Base-by-base conservation (phyloP, 1,140 invertebrate genomes). In the Adelges cooleyi region DNA sequence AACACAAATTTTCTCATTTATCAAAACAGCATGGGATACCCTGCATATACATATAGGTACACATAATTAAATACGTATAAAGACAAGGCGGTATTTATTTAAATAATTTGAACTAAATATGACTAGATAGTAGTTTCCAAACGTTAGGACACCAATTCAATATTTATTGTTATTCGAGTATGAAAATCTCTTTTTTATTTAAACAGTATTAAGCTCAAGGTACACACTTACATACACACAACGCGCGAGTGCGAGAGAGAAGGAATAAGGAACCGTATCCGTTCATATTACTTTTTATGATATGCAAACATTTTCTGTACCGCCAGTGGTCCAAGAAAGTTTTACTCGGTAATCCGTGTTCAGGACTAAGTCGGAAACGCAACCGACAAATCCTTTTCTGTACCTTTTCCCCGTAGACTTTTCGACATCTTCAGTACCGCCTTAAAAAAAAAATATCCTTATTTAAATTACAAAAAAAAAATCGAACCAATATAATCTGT, bases 301-400 rank as follows among this genome's bases (percentile, higher is more conserved):
- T 62, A 62, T 46, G 56, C 56, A 62, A 48, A 62, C 25, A 27
- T 46, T 40, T 62, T 62, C 40, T 46, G 27, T 29, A 25, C 38
- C 53, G 29, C 11, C 11, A 17, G 56, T 46, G 17, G 56, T 46
- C 53, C 66, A 65, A 23, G 84, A 77, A 22, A 86, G 75, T 52
- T 81, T 75, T 17, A 86, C 77, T n/a, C 80, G 78, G 72, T 84
- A 86, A 73, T 91, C 86, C n/a, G 85, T 82, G 67, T 86, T 86
- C 40, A 92, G 75, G 9, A 85, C 82, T 25, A 91, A 76, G 74
- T 90, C 86, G 42, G 85, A 85, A 71, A 91, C 82, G 75, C 89
- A 92, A 23, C 89, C 89, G 36, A 81, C 76, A 68, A 90, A 84
- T 33, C 87, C 87, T 67, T 79, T 80, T n/a, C 75, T 75, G 75